Evolutionary conservation across 2,888 invertebrate genomes (phyloP).

Genomic region (Microchrysa polita): DNA sequence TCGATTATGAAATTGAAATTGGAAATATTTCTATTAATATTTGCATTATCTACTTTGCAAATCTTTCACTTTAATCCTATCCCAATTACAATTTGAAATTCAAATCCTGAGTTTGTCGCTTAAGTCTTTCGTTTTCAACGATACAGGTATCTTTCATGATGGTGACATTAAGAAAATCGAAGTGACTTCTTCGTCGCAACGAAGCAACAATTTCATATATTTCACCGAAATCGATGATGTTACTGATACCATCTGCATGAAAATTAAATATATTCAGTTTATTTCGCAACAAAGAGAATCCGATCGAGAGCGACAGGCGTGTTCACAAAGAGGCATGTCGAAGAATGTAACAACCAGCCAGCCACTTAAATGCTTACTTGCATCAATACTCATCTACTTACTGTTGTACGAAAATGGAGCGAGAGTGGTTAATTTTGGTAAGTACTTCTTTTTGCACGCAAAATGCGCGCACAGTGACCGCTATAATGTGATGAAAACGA

Average conservation of each 20-base stretch:
- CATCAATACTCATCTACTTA: too few species aligned
- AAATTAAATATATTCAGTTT: neutral
- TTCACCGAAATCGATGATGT: neutral
- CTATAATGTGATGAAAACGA: neutral
- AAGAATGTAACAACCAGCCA: neutral
- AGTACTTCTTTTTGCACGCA: neutral
- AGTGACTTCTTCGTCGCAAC: neutral
- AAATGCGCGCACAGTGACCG: neutral
- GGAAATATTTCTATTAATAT: too few species aligned
- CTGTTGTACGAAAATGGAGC: neutral
- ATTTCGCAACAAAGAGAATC: too few species aligned
- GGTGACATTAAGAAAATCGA: neutral
- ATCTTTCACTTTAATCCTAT: neutral
- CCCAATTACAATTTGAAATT: neutral
- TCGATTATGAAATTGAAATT: too few species aligned
- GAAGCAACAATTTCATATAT: neutral
- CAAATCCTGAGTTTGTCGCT: neutral
- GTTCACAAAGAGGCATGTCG: neutral
- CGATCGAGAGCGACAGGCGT: too few species aligned
- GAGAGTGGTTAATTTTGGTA: slow-evolving; percentile 6
- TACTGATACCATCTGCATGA: neutral
- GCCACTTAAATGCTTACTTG: too few species aligned
- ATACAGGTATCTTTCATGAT: neutral
- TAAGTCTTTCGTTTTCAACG: neutral
- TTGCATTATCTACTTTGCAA: neutral